These are phyloP conservation scores for Clivina fossor DNA, from an alignment of 2,888 invertebrate species.

Conservation along the genomic window DNA sequence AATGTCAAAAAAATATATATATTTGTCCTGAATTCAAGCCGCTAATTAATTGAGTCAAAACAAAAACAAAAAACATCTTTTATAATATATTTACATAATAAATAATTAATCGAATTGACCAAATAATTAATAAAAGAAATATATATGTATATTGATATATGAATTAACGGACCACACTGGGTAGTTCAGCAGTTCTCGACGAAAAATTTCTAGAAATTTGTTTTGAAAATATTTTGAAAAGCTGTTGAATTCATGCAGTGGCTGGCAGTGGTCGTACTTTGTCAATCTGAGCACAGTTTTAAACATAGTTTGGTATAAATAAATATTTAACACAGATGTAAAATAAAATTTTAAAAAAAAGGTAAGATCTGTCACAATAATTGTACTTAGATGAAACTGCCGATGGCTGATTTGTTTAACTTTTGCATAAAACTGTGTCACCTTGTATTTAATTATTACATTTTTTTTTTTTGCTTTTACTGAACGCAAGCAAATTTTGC, in stretches of 20 bases:
- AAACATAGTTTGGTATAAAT: constrained; percentile 31
- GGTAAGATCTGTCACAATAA: constrained; percentile 34
- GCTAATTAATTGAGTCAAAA: too few relatives aligned
- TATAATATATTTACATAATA: too few relatives aligned
- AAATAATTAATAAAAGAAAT: too few relatives aligned
- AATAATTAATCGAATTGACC: too few relatives aligned
- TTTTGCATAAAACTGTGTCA: constrained; percentile 34
- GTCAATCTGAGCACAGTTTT: constrained; percentile 31
- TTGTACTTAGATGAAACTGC: constrained; percentile 34
- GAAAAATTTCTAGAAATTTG: too few relatives aligned
- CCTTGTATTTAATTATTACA: constrained; percentile 2
- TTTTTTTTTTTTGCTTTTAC: neutral
- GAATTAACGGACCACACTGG: neutral
- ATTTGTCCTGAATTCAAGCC: too few relatives aligned
- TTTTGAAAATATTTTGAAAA: neutral
- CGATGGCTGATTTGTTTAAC: constrained; percentile 31
- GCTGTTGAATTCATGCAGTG: neutral
- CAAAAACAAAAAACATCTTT: too few relatives aligned
- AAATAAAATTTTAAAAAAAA: constrained; percentile 17
- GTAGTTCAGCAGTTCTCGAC: too few relatives aligned
- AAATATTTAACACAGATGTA: constrained; percentile 31
- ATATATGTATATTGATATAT: too few relatives aligned
- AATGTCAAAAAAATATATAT: too few relatives aligned
- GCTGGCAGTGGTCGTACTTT: constrained; percentile 25
- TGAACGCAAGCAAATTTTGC: constrained; percentile 8